These are phyloP conservation scores for Sebastes taczanowskii DNA, from an alignment of 2,797 vertebrate genomes.

Conservation along the genomic window DNA sequence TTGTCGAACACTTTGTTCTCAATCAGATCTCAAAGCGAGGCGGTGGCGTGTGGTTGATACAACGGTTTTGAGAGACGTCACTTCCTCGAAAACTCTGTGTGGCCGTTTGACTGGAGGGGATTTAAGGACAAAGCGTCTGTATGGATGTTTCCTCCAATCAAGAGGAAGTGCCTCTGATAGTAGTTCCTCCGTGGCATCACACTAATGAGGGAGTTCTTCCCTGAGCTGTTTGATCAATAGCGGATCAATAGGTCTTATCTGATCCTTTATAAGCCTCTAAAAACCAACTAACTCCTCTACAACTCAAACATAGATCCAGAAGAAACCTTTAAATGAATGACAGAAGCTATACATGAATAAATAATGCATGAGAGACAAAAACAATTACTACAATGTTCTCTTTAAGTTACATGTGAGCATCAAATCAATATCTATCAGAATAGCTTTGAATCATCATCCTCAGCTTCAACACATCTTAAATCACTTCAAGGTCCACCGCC, in stretches of 20 bases:
- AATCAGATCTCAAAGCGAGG: not conserved
- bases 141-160: slow-evolving; percentile 13
- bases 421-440: not conserved
- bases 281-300: not conserved
- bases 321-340: not conserved
- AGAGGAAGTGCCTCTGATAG: not conserved
- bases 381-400: not conserved
- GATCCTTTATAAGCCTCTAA: not conserved
- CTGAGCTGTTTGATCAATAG: slow-evolving; percentile 8
- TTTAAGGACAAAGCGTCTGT: slow-evolving; percentile 7
- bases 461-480: not conserved
- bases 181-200: not conserved
- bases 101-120: not conserved
- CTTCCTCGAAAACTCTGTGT: not conserved
- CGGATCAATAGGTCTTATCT: not conserved
- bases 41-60: not conserved
- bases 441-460: not conserved
- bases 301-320: not conserved
- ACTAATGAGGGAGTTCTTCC: slow-evolving; percentile 7
- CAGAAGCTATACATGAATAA: not conserved
- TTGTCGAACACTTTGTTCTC: not conserved
- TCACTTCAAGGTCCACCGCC: not conserved
- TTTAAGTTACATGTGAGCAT: not conserved
- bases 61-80: not conserved
- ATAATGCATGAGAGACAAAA: not conserved